phyloP scores from a whole-genome alignment of 2,888 invertebrate genomes.

The Clistopyga incitator region DNA sequence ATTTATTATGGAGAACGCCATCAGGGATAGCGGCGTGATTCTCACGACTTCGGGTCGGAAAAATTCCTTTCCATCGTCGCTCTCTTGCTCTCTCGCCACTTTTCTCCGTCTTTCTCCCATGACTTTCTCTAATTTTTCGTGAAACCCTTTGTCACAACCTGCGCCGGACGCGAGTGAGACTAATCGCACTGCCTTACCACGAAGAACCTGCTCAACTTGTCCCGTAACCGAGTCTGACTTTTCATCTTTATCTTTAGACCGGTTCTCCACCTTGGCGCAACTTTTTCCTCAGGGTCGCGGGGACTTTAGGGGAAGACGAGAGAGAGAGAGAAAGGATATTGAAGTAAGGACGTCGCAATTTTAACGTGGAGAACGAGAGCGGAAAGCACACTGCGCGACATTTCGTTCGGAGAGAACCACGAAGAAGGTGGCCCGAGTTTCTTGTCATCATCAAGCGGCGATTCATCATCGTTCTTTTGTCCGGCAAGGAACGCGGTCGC shows the following conservation, averaged over 20 bases:
- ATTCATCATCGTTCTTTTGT: slow-evolving; percentile 78
- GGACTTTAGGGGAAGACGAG: not conserved
- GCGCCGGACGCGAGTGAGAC: slow-evolving; percentile 40
- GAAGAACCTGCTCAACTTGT: slow-evolving; percentile 38
- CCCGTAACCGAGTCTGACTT: slow-evolving; percentile 63
- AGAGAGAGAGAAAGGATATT: slow-evolving; percentile 16
- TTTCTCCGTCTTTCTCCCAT: slow-evolving; percentile 57
- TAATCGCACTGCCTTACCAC: slow-evolving; percentile 55
- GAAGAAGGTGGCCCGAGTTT: slow-evolving; percentile 60
- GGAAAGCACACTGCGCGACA: slow-evolving; percentile 25
- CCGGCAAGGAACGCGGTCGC: slow-evolving; percentile 7
- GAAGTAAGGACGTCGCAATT: slow-evolving; percentile 42
- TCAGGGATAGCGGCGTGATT: slow-evolving; percentile 51
- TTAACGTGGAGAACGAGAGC: slow-evolving; percentile 39
- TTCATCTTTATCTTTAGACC: slow-evolving; percentile 59
- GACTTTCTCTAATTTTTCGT: slow-evolving; percentile 66
- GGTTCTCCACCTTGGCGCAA: not conserved
- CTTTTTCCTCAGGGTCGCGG: too few species aligned
- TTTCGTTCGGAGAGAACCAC: slow-evolving; percentile 7
- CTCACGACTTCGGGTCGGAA: slow-evolving; percentile 55
- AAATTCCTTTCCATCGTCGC: slow-evolving; percentile 42
- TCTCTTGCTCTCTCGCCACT: not conserved
- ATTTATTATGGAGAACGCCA: slow-evolving; percentile 75
- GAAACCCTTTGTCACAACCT: slow-evolving; percentile 49
- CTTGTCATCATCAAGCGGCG: slow-evolving; percentile 76